These are phyloP conservation scores for Thyatira batis DNA, from an alignment of 2,888 invertebrate genomes.

Conservation along the genomic window DNA sequence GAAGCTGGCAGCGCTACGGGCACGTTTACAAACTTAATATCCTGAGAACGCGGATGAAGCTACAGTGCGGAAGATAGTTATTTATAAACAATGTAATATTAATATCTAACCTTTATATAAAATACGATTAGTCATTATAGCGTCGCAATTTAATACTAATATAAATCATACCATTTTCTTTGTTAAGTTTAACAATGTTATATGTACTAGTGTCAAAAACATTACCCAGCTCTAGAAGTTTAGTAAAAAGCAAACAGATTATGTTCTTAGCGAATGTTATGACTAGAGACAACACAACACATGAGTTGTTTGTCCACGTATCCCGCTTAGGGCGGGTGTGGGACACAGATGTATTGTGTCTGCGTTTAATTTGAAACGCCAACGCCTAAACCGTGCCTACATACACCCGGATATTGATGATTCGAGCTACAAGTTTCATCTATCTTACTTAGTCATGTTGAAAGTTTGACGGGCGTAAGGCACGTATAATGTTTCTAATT, in stretches of 20 bases:
- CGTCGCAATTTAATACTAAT: no score
- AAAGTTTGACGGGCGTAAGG: neutral
- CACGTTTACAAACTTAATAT: no score
- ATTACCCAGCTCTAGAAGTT: no score
- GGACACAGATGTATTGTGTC: neutral
- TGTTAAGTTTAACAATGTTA: no score
- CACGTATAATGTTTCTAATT: neutral
- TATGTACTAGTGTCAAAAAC: no score
- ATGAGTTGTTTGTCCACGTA: neutral
- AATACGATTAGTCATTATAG: no score
- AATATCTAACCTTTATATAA: no score
- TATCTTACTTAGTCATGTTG: neutral
- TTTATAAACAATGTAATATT: no score
- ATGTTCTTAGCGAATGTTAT: neutral
- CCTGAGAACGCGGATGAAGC: no score
- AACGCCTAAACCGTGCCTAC: neutral
- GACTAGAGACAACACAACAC: neutral
- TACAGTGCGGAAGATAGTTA: no score
- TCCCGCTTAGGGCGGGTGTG: neutral
- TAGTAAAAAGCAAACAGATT: neutral
- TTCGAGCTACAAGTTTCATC: neutral
- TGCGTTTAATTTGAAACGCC: neutral
- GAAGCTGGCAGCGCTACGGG: no score
- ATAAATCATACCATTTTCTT: no score
- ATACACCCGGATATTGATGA: neutral